A percentile compares a stretch with the other conserved stretches of the same genome.
These are phyloP conservation scores for Lingula anatina DNA, from an alignment of 2,888 invertebrate genomes.

Conservation along the genomic window DNA sequence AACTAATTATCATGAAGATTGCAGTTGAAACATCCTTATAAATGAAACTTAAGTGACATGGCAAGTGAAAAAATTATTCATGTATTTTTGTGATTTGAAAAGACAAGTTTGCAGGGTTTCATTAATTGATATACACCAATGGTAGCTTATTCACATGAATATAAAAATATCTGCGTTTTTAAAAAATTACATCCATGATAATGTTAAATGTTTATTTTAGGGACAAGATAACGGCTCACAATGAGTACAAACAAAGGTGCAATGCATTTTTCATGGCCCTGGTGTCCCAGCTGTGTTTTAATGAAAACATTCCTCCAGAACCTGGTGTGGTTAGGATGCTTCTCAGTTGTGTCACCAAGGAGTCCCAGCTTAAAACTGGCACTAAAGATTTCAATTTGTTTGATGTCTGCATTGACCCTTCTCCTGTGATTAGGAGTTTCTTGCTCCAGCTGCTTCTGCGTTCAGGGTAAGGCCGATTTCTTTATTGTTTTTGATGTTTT, in stretches of 20 bases:
- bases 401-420: slow-evolving; percentile 31
- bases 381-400: slow-evolving; percentile 29
- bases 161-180: too few species aligned
- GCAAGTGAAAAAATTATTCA: too few species aligned
- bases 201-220: too few species aligned
- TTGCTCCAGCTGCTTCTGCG: slow-evolving; percentile 32
- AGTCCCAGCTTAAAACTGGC: background rate
- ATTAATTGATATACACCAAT: too few species aligned
- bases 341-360: slow-evolving; percentile 13
- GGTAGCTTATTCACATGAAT: too few species aligned
- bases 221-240: slow-evolving; percentile 6
- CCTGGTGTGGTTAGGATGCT: slow-evolving; percentile 11
- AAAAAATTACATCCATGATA: too few species aligned
- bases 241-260: slow-evolving; percentile 12
- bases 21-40: too few species aligned
- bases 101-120: too few species aligned
- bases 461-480: slow-evolving; percentile 26
- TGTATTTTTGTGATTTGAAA: too few species aligned
- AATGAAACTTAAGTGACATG: too few species aligned
- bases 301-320: slow-evolving; percentile 13
- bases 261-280: slow-evolving; percentile 20
- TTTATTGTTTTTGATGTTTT: too few species aligned
- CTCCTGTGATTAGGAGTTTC: slow-evolving; percentile 36
- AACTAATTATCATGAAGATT: too few species aligned
- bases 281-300: slow-evolving; percentile 19